These are phyloP conservation scores for Mormyrops boulengeri DNA, from an alignment of 2,797 vertebrate genomes.

Conservation along the genomic window DNA sequence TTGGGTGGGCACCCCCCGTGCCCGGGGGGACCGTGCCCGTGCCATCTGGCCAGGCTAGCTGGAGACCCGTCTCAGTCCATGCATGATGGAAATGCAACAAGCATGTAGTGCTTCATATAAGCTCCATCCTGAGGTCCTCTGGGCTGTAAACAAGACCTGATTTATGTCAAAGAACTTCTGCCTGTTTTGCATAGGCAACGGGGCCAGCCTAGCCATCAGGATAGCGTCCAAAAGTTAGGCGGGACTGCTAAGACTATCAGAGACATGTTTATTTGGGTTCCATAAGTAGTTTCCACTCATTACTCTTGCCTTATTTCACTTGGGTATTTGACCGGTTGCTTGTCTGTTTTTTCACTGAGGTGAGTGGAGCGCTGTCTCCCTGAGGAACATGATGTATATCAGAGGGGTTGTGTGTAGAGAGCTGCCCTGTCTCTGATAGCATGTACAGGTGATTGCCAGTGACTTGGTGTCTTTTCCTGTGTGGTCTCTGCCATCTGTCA, in stretches of 20 bases:
- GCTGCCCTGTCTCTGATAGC: not conserved
- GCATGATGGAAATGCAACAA: slow-evolving; percentile 28
- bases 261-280: slow-evolving; percentile 7
- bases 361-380: not conserved
- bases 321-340: not conserved
- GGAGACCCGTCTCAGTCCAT: slow-evolving; percentile 27
- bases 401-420: not conserved
- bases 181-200: slow-evolving; percentile 32
- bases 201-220: slow-evolving; percentile 25
- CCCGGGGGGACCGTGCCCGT: slow-evolving; percentile 24
- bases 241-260: slow-evolving; percentile 23
- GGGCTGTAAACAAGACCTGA: slow-evolving; percentile 30
- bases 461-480: slow-evolving; percentile 16
- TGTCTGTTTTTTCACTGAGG: not conserved
- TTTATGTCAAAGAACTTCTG: slow-evolving; percentile 31
- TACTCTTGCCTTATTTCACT: not conserved
- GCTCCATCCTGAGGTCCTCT: slow-evolving; percentile 34
- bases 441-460: slow-evolving; percentile 7
- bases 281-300: not conserved
- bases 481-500: slow-evolving; percentile 31
- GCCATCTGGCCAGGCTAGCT: slow-evolving; percentile 35
- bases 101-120: slow-evolving; percentile 36
- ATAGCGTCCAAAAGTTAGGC: slow-evolving; percentile 19
- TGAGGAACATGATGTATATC: not conserved
- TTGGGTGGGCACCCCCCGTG: not conserved